Conservation (phyloP, 2,797 vertebrate species). For the Sebastes iracundus region DNA sequence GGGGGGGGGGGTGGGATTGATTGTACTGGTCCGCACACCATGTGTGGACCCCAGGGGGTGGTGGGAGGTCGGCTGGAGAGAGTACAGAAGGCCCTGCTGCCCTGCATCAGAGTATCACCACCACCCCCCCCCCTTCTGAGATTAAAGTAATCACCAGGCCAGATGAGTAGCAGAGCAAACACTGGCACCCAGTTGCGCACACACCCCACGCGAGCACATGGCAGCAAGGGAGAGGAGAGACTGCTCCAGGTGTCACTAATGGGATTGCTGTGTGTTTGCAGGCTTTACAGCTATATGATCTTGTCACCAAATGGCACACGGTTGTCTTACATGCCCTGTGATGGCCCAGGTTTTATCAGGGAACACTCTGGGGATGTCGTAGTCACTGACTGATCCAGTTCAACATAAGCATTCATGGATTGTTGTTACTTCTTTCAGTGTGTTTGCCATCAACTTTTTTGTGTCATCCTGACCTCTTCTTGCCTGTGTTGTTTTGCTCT, state of each 20-base stretch:
- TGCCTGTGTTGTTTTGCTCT: not conserved
- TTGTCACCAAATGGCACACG: slow-evolving; percentile 64
- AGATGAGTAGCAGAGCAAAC: slow-evolving; percentile 77
- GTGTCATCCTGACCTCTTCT: not conserved
- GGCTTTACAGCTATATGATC: slow-evolving; percentile 50
- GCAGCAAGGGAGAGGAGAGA: slow-evolving; percentile 30
- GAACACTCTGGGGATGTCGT: slow-evolving; percentile 4
- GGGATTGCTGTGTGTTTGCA: slow-evolving; percentile 68
- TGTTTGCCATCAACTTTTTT: not conserved
- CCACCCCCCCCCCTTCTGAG: slow-evolving; percentile 58
- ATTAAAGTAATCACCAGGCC: slow-evolving; percentile 81
- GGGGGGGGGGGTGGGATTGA: slow-evolving; percentile 60
- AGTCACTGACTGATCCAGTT: slow-evolving; percentile 11
- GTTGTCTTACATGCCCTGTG: slow-evolving; percentile 58
- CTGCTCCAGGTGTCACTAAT: slow-evolving; percentile 78
- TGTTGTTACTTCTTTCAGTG: not conserved
- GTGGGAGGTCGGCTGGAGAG: slow-evolving; percentile 59
- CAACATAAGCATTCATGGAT: slow-evolving; percentile 9
- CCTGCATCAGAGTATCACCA: slow-evolving; percentile 65
- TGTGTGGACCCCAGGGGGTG: slow-evolving; percentile 81
- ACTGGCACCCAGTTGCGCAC: slow-evolving; percentile 67
- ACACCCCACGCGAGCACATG: slow-evolving; percentile 65
- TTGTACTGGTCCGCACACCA: slow-evolving; percentile 70
- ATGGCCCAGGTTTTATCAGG: slow-evolving; percentile 26
- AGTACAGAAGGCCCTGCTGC: slow-evolving; percentile 61